Conservation (phyloP, 2,797 vertebrate species). For the Synaphobranchus kaupii region DNA sequence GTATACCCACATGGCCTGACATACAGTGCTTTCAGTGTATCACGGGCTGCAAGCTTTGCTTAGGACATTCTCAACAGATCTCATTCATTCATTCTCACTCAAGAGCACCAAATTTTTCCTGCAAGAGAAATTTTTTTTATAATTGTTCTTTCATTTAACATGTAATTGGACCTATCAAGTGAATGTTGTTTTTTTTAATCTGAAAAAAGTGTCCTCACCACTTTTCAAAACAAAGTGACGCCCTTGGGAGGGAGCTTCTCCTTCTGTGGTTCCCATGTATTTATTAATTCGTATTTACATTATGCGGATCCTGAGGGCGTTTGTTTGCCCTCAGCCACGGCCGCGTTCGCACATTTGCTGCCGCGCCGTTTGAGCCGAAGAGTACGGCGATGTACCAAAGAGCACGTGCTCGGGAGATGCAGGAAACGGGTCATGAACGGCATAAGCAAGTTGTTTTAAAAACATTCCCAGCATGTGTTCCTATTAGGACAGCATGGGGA, state of each 20-base stretch:
- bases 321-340: not conserved
- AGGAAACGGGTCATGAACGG: constrained; percentile 20
- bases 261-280: not conserved
- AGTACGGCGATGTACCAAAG: not conserved
- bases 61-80: not conserved
- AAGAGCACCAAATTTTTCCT: not conserved
- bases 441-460: constrained; percentile 17
- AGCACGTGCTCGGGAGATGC: not conserved
- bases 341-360: not conserved
- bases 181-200: too few species aligned
- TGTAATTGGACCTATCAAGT: not conserved
- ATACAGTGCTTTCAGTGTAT: not conserved
- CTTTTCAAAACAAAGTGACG: too few species aligned
- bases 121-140: not conserved
- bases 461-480: constrained; percentile 13
- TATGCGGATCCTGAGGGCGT: not conserved
- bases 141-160: not conserved
- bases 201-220: too few species aligned
- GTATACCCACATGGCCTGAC: not conserved
- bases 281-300: constrained; percentile 2
- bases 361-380: not conserved
- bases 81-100: not conserved
- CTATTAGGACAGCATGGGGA: not conserved
- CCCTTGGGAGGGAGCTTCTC: not conserved
- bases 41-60: not conserved